Base-by-base conservation (phyloP, 92 coral and sea anemone species). In the Porites lobata region DNA sequence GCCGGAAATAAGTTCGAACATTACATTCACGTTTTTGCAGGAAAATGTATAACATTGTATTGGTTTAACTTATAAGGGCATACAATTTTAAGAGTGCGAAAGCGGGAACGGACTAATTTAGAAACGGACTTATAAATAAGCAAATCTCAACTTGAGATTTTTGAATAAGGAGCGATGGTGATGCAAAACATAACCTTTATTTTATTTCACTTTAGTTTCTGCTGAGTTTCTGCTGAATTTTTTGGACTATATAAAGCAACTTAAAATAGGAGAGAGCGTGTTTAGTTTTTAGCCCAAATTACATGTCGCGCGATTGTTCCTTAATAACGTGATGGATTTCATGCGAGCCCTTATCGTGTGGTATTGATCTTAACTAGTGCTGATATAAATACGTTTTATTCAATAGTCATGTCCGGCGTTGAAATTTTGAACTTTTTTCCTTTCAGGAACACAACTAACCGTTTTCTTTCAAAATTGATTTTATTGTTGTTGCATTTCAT, bases 1-100 rank as follows among this genome's bases (percentile, higher is more conserved):
- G 50, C 78, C 63, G 78, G 78, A 75, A 52, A 75, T 47, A 75
- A 9, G 8, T n/a, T 9, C 64, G 21, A 53, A 75, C 47, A n/a
- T 75, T 50, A 3, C 54, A 56, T 19, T 2, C 38, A 8, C 72
- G 50, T 17, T 67, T 67, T 67, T 56, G 11, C 47, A 8, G 43
- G 72, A 9, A 0, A 66, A 66, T 20, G 22, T 21, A 67, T 67
- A 22, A 67, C 72, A 67, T 24, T 24, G 72, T 67, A 67, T 22
- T 14, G 14, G 10, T 67, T 67, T 67, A 47, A 24, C 6, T 2
- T 17, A 62, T n/a, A 62, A 62, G 66, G 66, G 19, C 5, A 62
- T 14, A 15, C 8, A 15, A 11, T 15, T 15, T 15, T 4, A 62
- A 18, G 19, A 20, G 15, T 67, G 72, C 43, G 15, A 67, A 8